phyloP scores from a whole-genome alignment of 2,797 vertebrate species.

The Pitangus sulphuratus region DNA sequence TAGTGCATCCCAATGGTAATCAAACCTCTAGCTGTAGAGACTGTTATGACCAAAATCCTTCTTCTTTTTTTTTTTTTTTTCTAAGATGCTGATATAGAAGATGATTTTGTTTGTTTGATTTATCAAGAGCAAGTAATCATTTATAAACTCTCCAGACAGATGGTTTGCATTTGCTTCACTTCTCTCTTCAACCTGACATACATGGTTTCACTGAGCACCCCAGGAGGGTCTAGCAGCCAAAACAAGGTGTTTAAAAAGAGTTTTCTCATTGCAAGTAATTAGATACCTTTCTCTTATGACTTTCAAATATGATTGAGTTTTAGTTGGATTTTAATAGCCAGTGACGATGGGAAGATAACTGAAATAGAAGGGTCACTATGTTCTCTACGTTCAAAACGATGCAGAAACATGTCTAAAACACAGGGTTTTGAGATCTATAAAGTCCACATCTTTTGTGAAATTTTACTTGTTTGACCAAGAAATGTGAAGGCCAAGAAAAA shows the following conservation, averaged over 20 bases:
- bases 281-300: not conserved
- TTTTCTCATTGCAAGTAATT: constrained; percentile 8
- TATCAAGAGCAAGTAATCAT: not conserved
- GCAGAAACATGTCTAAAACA: not conserved
- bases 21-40: not conserved
- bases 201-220: not conserved
- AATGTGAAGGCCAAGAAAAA: not conserved
- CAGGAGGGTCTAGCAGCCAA: not conserved
- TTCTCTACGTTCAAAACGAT: not conserved
- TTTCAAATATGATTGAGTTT: not conserved
- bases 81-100: not conserved
- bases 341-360: not conserved
- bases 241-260: constrained; percentile 15
- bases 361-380: not conserved
- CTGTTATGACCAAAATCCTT: not conserved
- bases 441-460: not conserved
- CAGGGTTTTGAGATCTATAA: not conserved
- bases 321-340: constrained; percentile 8
- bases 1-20: not conserved
- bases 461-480: not conserved
- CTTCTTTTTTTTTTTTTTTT: not conserved
- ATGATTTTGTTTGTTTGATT: not conserved
- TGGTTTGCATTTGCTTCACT: constrained; percentile 13
- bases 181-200: not conserved
- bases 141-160: constrained; percentile 13